Base-by-base conservation (phyloP, 2,797 vertebrate genomes). In the Catharus ustulatus region DNA sequence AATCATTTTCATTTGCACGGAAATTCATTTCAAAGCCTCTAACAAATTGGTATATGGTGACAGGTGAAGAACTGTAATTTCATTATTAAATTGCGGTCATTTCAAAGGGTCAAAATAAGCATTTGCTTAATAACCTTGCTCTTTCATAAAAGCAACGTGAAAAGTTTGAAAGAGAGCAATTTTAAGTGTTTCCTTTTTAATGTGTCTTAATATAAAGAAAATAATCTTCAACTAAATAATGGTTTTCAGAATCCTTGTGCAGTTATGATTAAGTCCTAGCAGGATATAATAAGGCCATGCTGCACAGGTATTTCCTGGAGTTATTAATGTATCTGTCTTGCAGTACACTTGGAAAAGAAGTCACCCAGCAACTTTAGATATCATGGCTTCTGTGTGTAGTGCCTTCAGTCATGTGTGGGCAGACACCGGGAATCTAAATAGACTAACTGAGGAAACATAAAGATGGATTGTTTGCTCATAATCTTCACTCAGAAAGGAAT, bases 61-160 rank as follows among this genome's bases (percentile, higher is more conserved):
- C 85, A 88, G 87, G 80, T 94, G 82, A 94, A 89, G 91, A 89
- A 84, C 64, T 86, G 48, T 90, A 94, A 94, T 95, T 93, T 82
- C 85, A 73, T 94, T 94, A 93, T 55, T 78, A 91, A 96, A 96
- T 90, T 94, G 80, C 3, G 1, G 85, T 94, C 90, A 91, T 87
- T 94, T 91, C 58, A 90, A 82, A 91, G 71, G 93, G 91, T 93
- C 93, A 94, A 59, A 73, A 73, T 66, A 90, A 88, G 80, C 67
- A 73, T 30, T 63, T 87, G 69, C 59, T 91, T 91, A 96, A 95
- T 75, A 83, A 91, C 51, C 55, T 81, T 76, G 36, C 40, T 91
- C 55, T 90, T 86, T 36, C 48, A 79, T 71, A 94, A 88, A 88
- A 84, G 40, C 17, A 13, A 52, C 73, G 67, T 66, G 80, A 32